Percentiles rank a stretch among this genome's conserved stretches.
phyloP scores from a whole-genome alignment of 2,797 vertebrate species.

The Hypotaenidia philippensis region DNA sequence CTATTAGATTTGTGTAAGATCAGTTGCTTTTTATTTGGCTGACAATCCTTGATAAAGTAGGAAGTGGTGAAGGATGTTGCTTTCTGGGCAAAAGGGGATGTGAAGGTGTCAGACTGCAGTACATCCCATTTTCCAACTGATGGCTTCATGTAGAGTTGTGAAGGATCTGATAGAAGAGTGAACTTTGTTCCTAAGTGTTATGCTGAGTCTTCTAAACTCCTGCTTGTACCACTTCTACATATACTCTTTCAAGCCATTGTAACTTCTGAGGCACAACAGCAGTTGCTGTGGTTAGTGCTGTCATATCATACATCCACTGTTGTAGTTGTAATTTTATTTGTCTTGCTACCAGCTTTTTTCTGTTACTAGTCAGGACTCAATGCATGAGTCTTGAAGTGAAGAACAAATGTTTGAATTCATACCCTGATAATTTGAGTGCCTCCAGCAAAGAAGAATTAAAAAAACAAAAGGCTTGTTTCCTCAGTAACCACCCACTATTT shows the following conservation, averaged over 20 bases:
- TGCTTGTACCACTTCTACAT: fast-evolving
- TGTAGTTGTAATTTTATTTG: fast-evolving
- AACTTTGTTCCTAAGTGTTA: neutral
- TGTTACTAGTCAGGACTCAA: neutral
- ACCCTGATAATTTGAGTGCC: neutral
- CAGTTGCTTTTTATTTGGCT: neutral
- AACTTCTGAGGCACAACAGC: neutral
- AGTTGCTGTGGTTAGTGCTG: neutral
- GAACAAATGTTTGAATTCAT: neutral
- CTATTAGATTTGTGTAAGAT: neutral
- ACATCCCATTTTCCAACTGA: neutral
- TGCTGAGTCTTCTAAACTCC: neutral
- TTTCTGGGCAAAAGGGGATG: neutral
- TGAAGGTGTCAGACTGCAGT: neutral
- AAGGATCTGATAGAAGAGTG: neutral
- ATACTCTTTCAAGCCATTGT: neutral
- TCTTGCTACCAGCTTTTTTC: neutral
- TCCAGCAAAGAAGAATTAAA: slow-evolving; percentile 88
- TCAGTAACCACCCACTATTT: neutral
- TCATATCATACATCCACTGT: neutral
- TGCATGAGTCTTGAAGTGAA: neutral
- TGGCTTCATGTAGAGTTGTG: neutral
- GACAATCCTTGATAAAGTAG: neutral
- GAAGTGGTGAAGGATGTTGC: neutral
- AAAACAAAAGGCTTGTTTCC: slow-evolving; percentile 87